Base-by-base conservation (phyloP, 2,113 vertebrate genomes). In the Phasianus colchicus region DNA sequence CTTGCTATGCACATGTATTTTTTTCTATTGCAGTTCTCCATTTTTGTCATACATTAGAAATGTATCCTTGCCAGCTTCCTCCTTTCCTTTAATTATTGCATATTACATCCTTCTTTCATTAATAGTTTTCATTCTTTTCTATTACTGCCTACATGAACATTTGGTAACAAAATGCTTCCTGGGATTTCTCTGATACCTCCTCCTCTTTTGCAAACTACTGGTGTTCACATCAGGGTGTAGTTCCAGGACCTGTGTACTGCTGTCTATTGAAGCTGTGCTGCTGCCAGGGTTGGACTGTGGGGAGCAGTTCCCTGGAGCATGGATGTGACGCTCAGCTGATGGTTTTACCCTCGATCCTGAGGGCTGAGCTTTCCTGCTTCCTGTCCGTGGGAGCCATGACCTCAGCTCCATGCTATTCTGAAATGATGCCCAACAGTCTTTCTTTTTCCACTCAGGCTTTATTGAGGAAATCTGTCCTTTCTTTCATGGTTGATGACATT, bases 391-490 rank as follows among this genome's bases (percentile, higher is more conserved):
- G 54, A 92, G 78, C 75, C 10, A 2, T 95, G 91, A 92, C 64
- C 72, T 92, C 82, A 92, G 78, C 84, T 79, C 63, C 40, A 34
- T 76, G 82, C 87, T 57, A 95, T 96, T 93, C 70, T 92, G 78
- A 86, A 91, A 91, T 64, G 21, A 61, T 80, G 86, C 27, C 54
- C 14, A 83, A 86, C 4, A 5, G 36, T 90, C 48, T 18, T 74
- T 40, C 60, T 82, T 90, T 89, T 77, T 58, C 63, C 50, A 29
- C 30, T 71, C 42, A 50, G 79, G 66, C 15, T 60, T 93, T 72
- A 93, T n/a, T 90, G 85, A 83, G 77, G 42, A 81, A 88, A 58
- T 83, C 52, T 67, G 65, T 55, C 3, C 48, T 45, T 80, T 80
- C 50, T 86, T 86, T 88, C 42, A 67, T 22, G n/a, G 25, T 19